Evolutionary conservation across 2,797 vertebrate genomes (phyloP), one percentile per base, ranked within the genome.

Genomic region (Numenius phaeopus): DNA sequence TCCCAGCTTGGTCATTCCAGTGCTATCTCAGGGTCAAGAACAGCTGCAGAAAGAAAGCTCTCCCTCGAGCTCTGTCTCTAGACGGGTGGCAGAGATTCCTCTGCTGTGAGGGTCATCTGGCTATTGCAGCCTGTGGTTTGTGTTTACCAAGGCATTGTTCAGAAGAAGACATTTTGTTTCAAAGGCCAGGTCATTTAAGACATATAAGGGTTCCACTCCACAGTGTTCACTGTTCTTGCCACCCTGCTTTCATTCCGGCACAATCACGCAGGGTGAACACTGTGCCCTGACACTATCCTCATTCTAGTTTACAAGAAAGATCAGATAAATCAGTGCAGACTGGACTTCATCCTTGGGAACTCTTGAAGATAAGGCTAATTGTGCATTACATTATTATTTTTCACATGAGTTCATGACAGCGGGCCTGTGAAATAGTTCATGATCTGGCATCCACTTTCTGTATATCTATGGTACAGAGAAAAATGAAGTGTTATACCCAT

Each of bases 401-500:
- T 62, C 61, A 69, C 72, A 78, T 91, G 86, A 81, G 61, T 82
- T 91, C 92, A 94, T 91, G 95, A 95, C 90, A 95, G 80, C 54
- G 65, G 70, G 77, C 84, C 94, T 92, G 90, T 95, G 95, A 96
- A 97, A 95, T 65, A 81, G 81, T 84, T 97, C 89, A 90, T 79
- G 87, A 92, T 86, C 94, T 95, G 80, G 59, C 88, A 96, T 90
- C 44, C 11, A 90, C n/a, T 65, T 91, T 87, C 58, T 57, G 66
- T 83, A 2, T 92, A 83, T 95, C 83, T 91, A 9, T 55, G 70
- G 72, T 59, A 90, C 64, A 72, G 85, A 97, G 93, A 96, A 95
- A 97, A 96, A 96, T 97, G 95, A 96, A 95, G 96, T 96, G 95
- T 79, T 95, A 96, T 82, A 89, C 87, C 78, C 87, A 65, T 90